These are phyloP conservation scores for Andricus grossulariae DNA, from an alignment of 1,140 invertebrate species.

Conservation along the genomic window DNA sequence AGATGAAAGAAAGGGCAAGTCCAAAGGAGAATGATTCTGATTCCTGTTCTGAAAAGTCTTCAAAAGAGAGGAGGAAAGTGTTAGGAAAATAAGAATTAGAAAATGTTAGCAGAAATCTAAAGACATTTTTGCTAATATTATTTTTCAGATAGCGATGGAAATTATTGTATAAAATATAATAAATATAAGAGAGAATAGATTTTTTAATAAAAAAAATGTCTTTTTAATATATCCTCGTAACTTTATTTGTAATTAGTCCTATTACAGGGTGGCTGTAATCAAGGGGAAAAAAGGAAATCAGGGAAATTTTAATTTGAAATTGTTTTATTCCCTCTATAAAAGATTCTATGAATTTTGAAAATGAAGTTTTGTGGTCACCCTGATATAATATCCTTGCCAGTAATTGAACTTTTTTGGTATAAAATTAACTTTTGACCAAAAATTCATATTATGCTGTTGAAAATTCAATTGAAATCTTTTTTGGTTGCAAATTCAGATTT, in stretches of 20 bases:
- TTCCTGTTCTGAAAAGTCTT: constrained; percentile 9
- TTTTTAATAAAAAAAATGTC: not conserved
- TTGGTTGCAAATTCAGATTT: no score
- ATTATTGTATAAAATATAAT: constrained; percentile 4
- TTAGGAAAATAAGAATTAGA: not conserved
- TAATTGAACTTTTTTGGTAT: no score
- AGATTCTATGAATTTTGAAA: no score
- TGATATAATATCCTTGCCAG: no score
- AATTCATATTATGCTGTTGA: no score
- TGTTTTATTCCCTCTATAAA: no score
- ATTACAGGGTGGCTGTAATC: no score
- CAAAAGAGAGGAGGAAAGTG: not conserved
- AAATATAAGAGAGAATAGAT: not conserved
- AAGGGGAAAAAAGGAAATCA: no score
- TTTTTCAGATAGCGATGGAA: not conserved
- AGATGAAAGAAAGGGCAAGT: constrained; percentile 34
- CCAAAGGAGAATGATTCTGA: constrained; percentile 24
- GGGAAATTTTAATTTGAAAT: no score
- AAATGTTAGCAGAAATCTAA: not conserved
- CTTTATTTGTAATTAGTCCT: not conserved
- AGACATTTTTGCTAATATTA: not conserved
- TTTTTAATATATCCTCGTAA: not conserved
- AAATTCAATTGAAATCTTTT: no score
- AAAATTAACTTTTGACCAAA: no score
- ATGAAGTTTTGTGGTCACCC: no score